phyloP scores from a whole-genome alignment of 2,113 vertebrate genomes.

The Lutjanus erythropterus region DNA sequence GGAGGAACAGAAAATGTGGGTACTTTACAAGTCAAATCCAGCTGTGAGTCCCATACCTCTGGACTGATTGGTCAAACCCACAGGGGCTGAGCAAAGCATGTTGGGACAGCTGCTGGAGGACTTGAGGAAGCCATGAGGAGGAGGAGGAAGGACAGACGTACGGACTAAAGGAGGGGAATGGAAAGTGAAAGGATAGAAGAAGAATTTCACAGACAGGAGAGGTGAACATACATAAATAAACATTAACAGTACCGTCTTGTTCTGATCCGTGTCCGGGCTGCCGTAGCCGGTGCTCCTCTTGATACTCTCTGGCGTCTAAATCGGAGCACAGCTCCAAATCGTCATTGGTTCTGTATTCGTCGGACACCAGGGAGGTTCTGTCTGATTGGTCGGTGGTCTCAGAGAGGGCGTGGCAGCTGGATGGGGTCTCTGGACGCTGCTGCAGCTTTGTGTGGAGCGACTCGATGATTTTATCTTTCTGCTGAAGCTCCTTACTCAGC shows the following conservation, averaged over 20 bases:
- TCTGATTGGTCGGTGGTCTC: constrained; percentile 91
- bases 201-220: not conserved
- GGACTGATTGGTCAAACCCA: constrained; percentile 58
- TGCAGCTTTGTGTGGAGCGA: constrained; percentile 91
- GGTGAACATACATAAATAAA: not conserved
- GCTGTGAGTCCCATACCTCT: constrained; percentile 66
- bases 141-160: constrained; percentile 69
- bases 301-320: constrained; percentile 88
- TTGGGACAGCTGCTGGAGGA: constrained; percentile 80
- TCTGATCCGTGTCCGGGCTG: constrained; percentile 62
- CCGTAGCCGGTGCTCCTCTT: constrained; percentile 68
- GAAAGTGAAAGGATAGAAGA: constrained; percentile 60
- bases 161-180: constrained; percentile 72
- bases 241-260: constrained; percentile 59
- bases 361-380: constrained; percentile 89
- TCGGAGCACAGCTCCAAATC: constrained; percentile 91
- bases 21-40: constrained; percentile 7
- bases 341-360: constrained; percentile 86
- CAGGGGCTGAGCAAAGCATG: constrained; percentile 81
- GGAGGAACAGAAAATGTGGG: constrained; percentile 9
- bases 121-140: constrained; percentile 79
- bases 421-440: constrained; percentile 85
- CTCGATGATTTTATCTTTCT: constrained; percentile 93
- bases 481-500: constrained; percentile 91
- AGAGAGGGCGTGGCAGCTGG: constrained; percentile 88